Base-by-base conservation (phyloP, 2,797 vertebrate genomes). In the Garrulus glandarius region DNA sequence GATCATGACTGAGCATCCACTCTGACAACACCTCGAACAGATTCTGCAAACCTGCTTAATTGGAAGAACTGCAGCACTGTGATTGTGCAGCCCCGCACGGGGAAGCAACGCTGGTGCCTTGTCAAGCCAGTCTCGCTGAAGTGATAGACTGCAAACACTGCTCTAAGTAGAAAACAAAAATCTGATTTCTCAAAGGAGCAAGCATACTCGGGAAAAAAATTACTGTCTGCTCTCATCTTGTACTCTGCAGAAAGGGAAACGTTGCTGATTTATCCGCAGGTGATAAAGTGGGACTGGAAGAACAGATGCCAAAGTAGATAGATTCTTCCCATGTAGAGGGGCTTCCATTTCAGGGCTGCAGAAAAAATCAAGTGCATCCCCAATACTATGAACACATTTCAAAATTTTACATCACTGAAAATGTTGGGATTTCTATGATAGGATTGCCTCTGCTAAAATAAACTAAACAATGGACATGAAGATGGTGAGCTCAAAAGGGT, bases 181-280 rank as follows among this genome's bases (percentile, higher is more conserved):
- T 46, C 36, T 77, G 78, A 91, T 92, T 96, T 95, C 91, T 94
- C 93, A 93, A 67, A 93, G 86, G 84, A 91, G 24, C 37, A 68
- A 85, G 52, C 6, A 39, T 9, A 53, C 12, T 67, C 19, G 53
- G 56, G 44, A 52, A 83, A 50, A 79, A 89, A 67, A 81, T 32
- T 24, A 41, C 75, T 49, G 56, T 85, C 56, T 87, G 71, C 27
- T 93, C 64, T 89, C 82, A 84, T 89, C 50, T 67, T 57, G 43
- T 59, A 69, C 87, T 65, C 55, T 15, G 13, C 59, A 82, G 70
- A 87, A 96, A 78, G 15, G 20, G 61, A 93, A 93, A 93, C 55
- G 22, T 16, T 74, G n/a, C 57, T 81, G 55, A 47, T 84, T 65
- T 88, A 69, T 21, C 57, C 55, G 79, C 37, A 64, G 49, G 70